Base-by-base conservation (phyloP, 2,888 invertebrate species). In the Caenorhabditis drosophilae region DNA sequence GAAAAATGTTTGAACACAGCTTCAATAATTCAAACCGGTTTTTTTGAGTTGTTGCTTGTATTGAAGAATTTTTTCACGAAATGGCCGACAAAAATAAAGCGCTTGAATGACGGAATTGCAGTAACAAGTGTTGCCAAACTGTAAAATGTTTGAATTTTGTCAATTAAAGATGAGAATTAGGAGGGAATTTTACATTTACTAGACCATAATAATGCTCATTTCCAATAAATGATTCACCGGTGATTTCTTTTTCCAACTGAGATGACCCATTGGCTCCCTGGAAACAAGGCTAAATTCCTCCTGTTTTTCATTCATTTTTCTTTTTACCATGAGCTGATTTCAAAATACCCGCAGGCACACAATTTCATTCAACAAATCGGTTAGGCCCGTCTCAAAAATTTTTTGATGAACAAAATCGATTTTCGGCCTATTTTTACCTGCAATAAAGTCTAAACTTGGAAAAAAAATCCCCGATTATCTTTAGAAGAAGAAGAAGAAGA, bases 191-290 rank as follows among this genome's bases (percentile, higher is more conserved):
- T 88, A 95, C 94, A 89, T 98, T 98, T 74, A 98, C 96, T 86
- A 98, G 89, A 84, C 98, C 98, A 88, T 98, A 98, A 86, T 95
- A 98, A 86, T 96, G 96, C 85, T 98, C 98, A 86, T 97, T 98
- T 70, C 93, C 91, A 83, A 96, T 95, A 87, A 97, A 93, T 85
- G 94, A 92, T 87, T 97, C 97, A 82, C 93, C 90, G 84, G 96
- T 97, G 85, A 98, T 96, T 88, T 98, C 97, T 88, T 93, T 91
- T 89, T 98, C 98, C 86, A 98, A 87, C 87, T 97, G 96, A 86
- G 96, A 96, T 86, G 96, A 97, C 87, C 96, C 92, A 89, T 95
- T 97, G 86, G 95, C 93, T 88, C 97, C 97, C 97, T 93, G 45
- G 16, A 38, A 31, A 31, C 6, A 31, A 9, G 40, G 40, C 6